These are phyloP conservation scores for Antitype chi DNA, from an alignment of 2,888 invertebrate genomes.

Conservation along the genomic window DNA sequence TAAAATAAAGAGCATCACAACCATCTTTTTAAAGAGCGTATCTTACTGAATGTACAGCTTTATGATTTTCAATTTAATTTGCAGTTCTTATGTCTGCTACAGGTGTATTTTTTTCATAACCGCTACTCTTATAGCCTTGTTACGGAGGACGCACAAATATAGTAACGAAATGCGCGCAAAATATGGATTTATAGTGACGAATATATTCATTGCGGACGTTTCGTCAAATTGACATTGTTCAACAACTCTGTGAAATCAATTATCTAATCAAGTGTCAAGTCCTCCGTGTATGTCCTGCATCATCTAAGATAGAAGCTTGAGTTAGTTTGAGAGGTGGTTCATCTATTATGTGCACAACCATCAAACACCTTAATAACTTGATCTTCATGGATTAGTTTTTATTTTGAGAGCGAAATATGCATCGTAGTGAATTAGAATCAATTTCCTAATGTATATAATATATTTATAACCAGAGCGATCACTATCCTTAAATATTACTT, in stretches of 20 bases:
- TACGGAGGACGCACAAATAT: constrained; percentile 75
- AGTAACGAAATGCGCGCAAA: constrained; percentile 75
- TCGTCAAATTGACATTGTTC: background rate
- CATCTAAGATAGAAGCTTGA: background rate
- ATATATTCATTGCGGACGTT: background rate
- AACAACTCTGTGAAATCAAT: background rate
- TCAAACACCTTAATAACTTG: background rate
- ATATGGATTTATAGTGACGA: constrained; percentile 71
- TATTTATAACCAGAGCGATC: background rate
- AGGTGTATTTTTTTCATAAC: background rate
- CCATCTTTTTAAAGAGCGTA: background rate
- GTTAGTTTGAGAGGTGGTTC: background rate
- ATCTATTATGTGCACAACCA: background rate
- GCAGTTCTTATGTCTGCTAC: background rate
- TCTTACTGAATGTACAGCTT: no score
- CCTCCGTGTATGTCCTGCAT: background rate
- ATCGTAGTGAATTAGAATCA: background rate
- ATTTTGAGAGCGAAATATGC: background rate
- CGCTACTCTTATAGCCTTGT: constrained; percentile 70
- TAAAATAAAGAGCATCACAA: background rate
- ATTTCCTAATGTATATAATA: background rate
- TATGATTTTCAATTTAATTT: background rate
- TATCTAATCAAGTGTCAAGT: background rate
- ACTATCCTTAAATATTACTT: background rate
- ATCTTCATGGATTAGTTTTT: background rate